Base-by-base conservation (phyloP, 2,888 invertebrate species). In the Protonemura montana region DNA sequence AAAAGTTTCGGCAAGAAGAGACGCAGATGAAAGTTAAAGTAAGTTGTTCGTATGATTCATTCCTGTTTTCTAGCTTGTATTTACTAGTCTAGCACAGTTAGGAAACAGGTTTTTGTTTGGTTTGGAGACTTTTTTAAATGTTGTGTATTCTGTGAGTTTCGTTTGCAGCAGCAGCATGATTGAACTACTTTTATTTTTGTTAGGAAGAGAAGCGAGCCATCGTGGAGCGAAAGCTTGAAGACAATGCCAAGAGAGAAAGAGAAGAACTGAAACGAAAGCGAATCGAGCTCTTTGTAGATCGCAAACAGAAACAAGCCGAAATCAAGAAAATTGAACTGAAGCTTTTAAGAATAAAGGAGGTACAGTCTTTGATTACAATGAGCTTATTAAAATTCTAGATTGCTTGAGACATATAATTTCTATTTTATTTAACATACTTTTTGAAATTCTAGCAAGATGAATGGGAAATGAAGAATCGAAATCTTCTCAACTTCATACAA, bases 1-100 rank as follows among this genome's bases (percentile, higher is more conserved):
- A 98, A 90, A 97, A 97, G 91, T 99, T 99, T 91, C 96, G 98
- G 89, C 97, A 97, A 90, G 98, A 99, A 90, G 98, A 98, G 92
- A 97, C 97, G 86, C 95, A 95, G 86, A 92, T 97, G 88, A 97
- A 97, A 91, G 95, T 96, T 89, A 97, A 96, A 93, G 95, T 95
- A 91, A 89, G 21, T 35, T 30, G 6, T 30, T n/a, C n/a, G n/a
- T n/a, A n/a, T n/a, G n/a, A n/a, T n/a, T n/a, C n/a, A n/a, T n/a
- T n/a, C n/a, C n/a, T n/a, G n/a, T n/a, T n/a, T n/a, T n/a, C n/a
- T n/a, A n/a, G n/a, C n/a, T n/a, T n/a, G n/a, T n/a, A n/a, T n/a
- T n/a, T n/a, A n/a, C n/a, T n/a, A n/a, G n/a, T n/a, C n/a, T n/a
- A n/a, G n/a, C n/a, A n/a, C n/a, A n/a, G n/a, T n/a, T n/a, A n/a